Conservation (phyloP, 2,888 invertebrate genomes). For the Drosophila aldrichi region DNA sequence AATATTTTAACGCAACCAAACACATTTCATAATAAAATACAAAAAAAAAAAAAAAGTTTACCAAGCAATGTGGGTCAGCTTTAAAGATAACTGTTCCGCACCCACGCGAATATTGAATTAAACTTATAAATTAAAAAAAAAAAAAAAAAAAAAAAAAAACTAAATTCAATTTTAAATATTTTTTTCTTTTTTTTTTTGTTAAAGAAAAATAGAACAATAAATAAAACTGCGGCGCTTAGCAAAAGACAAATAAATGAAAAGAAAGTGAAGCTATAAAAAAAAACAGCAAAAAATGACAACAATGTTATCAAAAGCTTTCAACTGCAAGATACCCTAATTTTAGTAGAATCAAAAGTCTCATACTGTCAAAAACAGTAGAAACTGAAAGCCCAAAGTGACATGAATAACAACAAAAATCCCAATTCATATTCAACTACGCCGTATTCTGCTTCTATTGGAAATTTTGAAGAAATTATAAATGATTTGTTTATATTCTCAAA, state of each 20-base stretch:
- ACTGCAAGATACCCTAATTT: slow-evolving; percentile 7
- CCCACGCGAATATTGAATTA: slow-evolving; percentile 45
- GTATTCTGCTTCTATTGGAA: too few relatives aligned
- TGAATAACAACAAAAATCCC: too few relatives aligned
- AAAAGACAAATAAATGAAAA: slow-evolving; percentile 37
- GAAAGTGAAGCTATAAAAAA: slow-evolving; percentile 8
- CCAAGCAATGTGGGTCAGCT: slow-evolving; percentile 37
- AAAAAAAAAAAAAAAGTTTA: slow-evolving; percentile 8
- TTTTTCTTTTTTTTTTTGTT: background rate
- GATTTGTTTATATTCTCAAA: background rate
- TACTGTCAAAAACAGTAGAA: too few relatives aligned
- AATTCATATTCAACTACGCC: too few relatives aligned
- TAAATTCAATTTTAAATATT: slow-evolving; percentile 10
- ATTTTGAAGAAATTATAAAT: background rate
- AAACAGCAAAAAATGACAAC: slow-evolving; percentile 5
- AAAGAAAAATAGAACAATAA: slow-evolving; percentile 26
- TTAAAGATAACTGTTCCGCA: background rate
- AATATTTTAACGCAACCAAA: slow-evolving; percentile 20
- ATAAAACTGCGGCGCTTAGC: slow-evolving; percentile 57
- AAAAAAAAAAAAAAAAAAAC: background rate
- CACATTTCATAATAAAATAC: slow-evolving; percentile 2
- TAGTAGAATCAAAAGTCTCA: too few relatives aligned
- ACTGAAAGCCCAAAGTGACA: too few relatives aligned
- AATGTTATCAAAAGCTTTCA: background rate
- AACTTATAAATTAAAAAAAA: slow-evolving; percentile 10